Base-by-base conservation (phyloP, 1,140 invertebrate genomes). In the Acromyrmex charruanus region DNA sequence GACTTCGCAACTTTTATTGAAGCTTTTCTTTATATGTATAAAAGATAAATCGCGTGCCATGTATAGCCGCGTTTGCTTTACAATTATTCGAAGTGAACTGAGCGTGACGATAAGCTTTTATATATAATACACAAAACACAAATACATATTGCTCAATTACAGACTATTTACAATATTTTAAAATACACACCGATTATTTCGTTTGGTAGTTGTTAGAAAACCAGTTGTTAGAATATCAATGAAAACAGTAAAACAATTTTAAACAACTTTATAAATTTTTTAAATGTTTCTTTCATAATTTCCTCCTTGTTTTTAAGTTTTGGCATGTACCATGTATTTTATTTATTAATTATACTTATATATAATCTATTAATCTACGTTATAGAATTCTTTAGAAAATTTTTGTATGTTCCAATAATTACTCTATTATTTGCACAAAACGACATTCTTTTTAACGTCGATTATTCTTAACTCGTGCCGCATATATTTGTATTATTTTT, bases 41-140 rank as follows among this genome's bases (percentile, higher is more conserved):
- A 31, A 31, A 31, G 31, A 55, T 74, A n/a, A 74, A 31, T 74
- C 51, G 28, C 5, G 18, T 58, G 25, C 5, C 71, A 74, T 18
- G 18, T 28, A 51, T 35, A 55, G 28, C 25, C 28, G 14, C 55
- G 31, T 21, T 21, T 21, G 16, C 61, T 61, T 59, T 44, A 77
- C 16, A 44, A 21, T 77, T 77, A 61, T 28, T 44, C 3, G 14
- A 10, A 77, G 28, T 44, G 4, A 74, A 35, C 18, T 51, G 18
- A 74, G 71, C 71, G 51, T 74, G 71, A 74, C 51, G 71, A 74
- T 74, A 74, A 58, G 28, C 18, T 55, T 75, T 61, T 58, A 44
- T 5, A 4, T 25, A 12, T 58, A 74, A n/a, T 31, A 35, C 55
- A 74, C 1, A 58, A 74, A 74, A 74, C 25, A 21, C 51, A 18